These are phyloP conservation scores for Drosophila yakuba DNA, from an alignment of 1,140 invertebrate genomes.

Conservation along the genomic window DNA sequence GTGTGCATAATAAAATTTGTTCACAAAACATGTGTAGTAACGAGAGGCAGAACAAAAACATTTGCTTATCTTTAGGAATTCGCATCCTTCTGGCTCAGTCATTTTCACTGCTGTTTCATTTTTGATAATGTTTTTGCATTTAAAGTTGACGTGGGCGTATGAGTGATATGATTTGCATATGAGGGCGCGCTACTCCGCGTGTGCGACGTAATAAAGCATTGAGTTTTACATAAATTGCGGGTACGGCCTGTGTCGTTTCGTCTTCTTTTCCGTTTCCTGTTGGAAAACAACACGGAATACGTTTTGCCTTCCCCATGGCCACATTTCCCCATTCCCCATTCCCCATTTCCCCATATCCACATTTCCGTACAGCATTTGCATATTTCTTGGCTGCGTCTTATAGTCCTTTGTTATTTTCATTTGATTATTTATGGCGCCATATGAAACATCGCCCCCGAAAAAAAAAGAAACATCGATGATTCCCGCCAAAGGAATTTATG, in stretches of 20 bases:
- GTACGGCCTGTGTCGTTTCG: constrained; percentile 28
- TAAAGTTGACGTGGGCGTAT: constrained; percentile 63
- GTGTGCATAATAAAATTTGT: constrained; percentile 80
- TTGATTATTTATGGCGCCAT: constrained; percentile 72
- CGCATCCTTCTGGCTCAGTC: constrained; percentile 53
- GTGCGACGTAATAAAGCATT: constrained; percentile 75
- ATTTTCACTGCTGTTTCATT: constrained; percentile 81
- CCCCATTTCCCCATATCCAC: neutral
- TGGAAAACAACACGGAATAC: constrained; percentile 38
- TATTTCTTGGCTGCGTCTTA: constrained; percentile 44
- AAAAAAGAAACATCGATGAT: constrained; percentile 47
- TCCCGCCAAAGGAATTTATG: constrained; percentile 69
- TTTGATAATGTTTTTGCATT: constrained; percentile 75
- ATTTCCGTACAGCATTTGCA: constrained; percentile 32
- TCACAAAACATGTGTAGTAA: constrained; percentile 69
- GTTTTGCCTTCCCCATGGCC: constrained; percentile 51
- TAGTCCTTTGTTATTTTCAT: constrained; percentile 70
- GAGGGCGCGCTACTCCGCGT: constrained; percentile 27
- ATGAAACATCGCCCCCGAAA: constrained; percentile 18
- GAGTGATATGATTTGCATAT: constrained; percentile 81
- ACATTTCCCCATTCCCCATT: neutral
- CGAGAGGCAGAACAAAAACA: constrained; percentile 57
- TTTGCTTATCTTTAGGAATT: constrained; percentile 76
- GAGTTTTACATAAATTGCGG: constrained; percentile 77
- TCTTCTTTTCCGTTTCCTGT: constrained; percentile 42